Conservation (phyloP, 2,888 invertebrate species). For the Drosophila multiciliata region DNA sequence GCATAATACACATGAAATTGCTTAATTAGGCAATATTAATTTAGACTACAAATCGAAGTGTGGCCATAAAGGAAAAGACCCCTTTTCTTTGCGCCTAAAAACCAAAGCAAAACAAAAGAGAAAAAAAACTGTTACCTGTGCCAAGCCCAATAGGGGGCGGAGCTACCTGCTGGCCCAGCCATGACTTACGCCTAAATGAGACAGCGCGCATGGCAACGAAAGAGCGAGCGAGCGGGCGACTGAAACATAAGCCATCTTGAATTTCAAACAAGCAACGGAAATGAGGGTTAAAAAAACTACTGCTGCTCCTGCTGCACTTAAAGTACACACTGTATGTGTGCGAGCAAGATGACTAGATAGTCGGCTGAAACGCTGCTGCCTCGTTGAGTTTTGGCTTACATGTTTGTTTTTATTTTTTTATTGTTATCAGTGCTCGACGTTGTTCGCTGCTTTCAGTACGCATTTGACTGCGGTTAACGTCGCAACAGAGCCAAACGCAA, state of each 20-base stretch:
- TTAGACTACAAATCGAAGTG: constrained; percentile 70
- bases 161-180: constrained; percentile 47
- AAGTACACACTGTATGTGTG: constrained; percentile 16
- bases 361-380: constrained; percentile 19
- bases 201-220: constrained; percentile 1
- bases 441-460: constrained; percentile 69
- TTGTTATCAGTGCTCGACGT: constrained; percentile 64
- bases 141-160: constrained; percentile 53
- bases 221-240: constrained; percentile 36
- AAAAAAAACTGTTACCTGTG: constrained; percentile 49
- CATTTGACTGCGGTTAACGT: constrained; percentile 65
- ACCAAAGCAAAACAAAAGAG: constrained; percentile 1
- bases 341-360: constrained; percentile 51
- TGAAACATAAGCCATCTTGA: constrained; percentile 79
- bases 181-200: constrained; percentile 33
- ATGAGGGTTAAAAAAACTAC: constrained; percentile 67
- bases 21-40: constrained; percentile 76
- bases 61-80: constrained; percentile 64
- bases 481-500: constrained; percentile 61
- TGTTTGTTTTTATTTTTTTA: constrained; percentile 44
- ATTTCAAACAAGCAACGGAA: constrained; percentile 69
- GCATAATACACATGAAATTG: constrained; percentile 74
- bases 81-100: constrained; percentile 18
- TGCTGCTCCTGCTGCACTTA: constrained; percentile 1
- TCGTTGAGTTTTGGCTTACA: neutral